Evolutionary conservation across 2,888 invertebrate genomes (phyloP).

Genomic region (Pterostichus niger): DNA sequence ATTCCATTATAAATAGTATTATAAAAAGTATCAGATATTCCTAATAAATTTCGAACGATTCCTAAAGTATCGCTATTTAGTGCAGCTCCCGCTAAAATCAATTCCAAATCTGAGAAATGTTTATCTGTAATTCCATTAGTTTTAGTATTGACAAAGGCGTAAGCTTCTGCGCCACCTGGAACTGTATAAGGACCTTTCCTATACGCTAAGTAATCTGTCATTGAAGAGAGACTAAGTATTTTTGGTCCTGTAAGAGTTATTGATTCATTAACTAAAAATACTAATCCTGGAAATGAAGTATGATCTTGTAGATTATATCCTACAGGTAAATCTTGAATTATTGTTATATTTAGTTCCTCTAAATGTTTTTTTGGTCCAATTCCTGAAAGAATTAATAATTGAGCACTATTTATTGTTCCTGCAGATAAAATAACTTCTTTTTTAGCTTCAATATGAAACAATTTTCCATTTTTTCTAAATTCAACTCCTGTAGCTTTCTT

Average conservation of each 20-base stretch:
- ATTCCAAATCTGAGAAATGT: constrained; percentile 87
- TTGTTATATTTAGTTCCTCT: constrained; percentile 80
- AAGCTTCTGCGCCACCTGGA: constrained; percentile 88
- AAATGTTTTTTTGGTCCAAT: constrained; percentile 85
- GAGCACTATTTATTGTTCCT: constrained; percentile 91
- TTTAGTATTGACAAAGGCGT: constrained; percentile 87
- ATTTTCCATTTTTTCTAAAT: constrained; percentile 82
- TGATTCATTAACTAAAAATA: constrained; percentile 85
- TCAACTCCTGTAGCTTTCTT: constrained; percentile 85
- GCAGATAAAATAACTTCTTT: constrained; percentile 90
- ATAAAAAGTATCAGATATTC: constrained; percentile 83
- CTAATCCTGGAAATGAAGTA: constrained; percentile 85
- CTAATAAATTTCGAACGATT: constrained; percentile 82
- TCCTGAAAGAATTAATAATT: constrained; percentile 91
- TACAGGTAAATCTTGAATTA: constrained; percentile 85
- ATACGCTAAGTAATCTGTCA: constrained; percentile 81
- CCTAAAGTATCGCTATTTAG: constrained; percentile 87
- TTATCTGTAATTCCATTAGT: constrained; percentile 76
- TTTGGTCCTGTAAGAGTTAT: constrained; percentile 83
- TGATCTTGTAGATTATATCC: constrained; percentile 92
- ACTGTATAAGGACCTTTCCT: constrained; percentile 86
- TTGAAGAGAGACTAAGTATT: constrained; percentile 78
- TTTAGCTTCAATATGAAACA: constrained; percentile 79
- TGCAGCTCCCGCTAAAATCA: constrained; percentile 88
- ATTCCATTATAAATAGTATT: constrained; percentile 80